phyloP scores from a whole-genome alignment of 2,888 invertebrate genomes.

The Campoplex capitator region DNA sequence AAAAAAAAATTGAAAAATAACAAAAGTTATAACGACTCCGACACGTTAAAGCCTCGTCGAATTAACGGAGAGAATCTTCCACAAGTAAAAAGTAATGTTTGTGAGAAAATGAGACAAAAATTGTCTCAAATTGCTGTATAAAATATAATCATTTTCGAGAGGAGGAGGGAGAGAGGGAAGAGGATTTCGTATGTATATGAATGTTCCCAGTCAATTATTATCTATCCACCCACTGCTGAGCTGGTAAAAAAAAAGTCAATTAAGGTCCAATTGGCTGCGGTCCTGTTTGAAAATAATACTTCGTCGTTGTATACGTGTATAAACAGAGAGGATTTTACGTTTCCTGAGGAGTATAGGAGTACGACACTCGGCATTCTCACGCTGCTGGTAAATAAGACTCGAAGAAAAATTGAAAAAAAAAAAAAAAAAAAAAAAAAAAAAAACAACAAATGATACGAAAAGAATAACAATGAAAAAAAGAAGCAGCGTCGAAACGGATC shows the following conservation, averaged over 20 bases:
- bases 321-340: neutral
- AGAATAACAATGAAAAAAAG: conserved; percentile 22
- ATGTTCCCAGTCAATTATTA: conserved; percentile 56
- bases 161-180: neutral
- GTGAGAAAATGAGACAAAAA: conserved; percentile 25
- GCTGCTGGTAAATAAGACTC: conserved; percentile 39
- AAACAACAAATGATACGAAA: neutral
- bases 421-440: neutral
- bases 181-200: neutral
- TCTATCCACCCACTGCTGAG: conserved; percentile 20
- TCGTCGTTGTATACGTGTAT: conserved; percentile 29
- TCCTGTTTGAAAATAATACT: conserved; percentile 54
- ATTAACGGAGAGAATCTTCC: neutral
- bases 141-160: neutral
- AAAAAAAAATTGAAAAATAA: too few relatives aligned
- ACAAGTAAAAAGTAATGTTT: neutral
- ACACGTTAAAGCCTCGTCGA: neutral
- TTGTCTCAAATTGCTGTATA: conserved; percentile 1
- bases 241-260: conserved; percentile 58
- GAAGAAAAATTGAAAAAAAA: neutral
- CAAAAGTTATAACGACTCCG: neutral
- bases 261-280: conserved; percentile 54
- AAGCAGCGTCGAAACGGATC: conserved; percentile 45
- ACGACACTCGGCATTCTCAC: conserved; percentile 52
- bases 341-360: neutral